A percentile compares a stretch with the other conserved stretches of the same genome.
Conservation (phyloP, 2,113 vertebrate genomes). For the Halcyon malimbica region DNA sequence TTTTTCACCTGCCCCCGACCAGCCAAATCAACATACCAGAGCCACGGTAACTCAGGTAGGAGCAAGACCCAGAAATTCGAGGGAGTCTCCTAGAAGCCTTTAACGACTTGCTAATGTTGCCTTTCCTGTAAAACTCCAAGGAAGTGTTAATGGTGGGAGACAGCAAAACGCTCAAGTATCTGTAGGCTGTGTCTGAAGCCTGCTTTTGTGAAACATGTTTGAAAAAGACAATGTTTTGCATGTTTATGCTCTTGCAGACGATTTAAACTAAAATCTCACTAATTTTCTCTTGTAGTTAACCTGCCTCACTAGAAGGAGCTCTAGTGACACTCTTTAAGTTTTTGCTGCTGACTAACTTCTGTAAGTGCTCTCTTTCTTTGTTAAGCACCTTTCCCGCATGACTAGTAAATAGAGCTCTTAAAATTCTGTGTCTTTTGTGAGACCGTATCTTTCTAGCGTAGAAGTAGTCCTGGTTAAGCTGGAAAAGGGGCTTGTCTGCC, state of each 20-base stretch:
- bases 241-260: neutral
- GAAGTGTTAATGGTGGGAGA: neutral
- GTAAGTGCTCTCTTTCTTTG: conserved; percentile 47
- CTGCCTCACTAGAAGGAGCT: conserved; percentile 31
- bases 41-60: neutral
- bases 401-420: neutral
- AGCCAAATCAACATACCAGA: neutral
- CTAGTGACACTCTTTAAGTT: conserved; percentile 36
- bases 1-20: neutral
- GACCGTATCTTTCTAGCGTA: neutral
- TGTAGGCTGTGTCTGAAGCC: neutral
- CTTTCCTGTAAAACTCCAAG: neutral
- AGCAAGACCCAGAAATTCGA: neutral
- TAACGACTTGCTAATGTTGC: conserved; percentile 5
- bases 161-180: neutral
- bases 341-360: conserved; percentile 58
- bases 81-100: neutral
- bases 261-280: conserved; percentile 22
- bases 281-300: conserved; percentile 58
- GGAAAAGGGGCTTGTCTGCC: neutral
- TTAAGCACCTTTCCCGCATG: neutral
- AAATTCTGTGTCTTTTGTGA: neutral
- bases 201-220: neutral
- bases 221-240: neutral
- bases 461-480: neutral